Evolutionary conservation across 2,113 vertebrate genomes (phyloP).

Genomic region (Verasper variegatus): DNA sequence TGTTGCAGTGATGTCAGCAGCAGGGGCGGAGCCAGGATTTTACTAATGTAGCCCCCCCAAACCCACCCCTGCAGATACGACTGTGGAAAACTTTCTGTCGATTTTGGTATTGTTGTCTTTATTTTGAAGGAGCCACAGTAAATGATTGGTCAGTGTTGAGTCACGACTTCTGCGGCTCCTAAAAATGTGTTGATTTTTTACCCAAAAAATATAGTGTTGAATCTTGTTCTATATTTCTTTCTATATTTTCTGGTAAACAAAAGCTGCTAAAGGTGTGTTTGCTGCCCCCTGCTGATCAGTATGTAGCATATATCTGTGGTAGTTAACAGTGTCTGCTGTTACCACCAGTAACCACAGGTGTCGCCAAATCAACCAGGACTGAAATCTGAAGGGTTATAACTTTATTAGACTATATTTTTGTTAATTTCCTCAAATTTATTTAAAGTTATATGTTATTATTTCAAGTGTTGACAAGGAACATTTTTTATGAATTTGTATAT

Average conservation of each 20-base stretch:
- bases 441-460: too few relatives aligned
- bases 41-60: background rate
- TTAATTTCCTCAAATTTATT: too few relatives aligned
- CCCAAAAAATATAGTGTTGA: too few relatives aligned
- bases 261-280: background rate
- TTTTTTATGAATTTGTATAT: too few relatives aligned
- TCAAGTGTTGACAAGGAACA: too few relatives aligned
- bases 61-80: background rate
- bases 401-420: too few relatives aligned
- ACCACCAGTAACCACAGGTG: background rate
- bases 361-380: background rate
- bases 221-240: too few relatives aligned
- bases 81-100: background rate
- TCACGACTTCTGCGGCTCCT: too few relatives aligned
- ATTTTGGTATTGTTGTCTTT: background rate
- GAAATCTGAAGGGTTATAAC: background rate
- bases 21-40: background rate
- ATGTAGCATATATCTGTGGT: background rate
- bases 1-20: conserved; percentile 10
- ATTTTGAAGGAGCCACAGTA: background rate
- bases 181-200: too few relatives aligned
- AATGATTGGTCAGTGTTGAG: too few relatives aligned
- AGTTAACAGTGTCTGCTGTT: background rate
- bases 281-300: background rate
- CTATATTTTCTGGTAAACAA: too few relatives aligned